These are phyloP conservation scores for Ganaspis sp. DNA, from an alignment of 1,140 invertebrate genomes.

Conservation along the genomic window DNA sequence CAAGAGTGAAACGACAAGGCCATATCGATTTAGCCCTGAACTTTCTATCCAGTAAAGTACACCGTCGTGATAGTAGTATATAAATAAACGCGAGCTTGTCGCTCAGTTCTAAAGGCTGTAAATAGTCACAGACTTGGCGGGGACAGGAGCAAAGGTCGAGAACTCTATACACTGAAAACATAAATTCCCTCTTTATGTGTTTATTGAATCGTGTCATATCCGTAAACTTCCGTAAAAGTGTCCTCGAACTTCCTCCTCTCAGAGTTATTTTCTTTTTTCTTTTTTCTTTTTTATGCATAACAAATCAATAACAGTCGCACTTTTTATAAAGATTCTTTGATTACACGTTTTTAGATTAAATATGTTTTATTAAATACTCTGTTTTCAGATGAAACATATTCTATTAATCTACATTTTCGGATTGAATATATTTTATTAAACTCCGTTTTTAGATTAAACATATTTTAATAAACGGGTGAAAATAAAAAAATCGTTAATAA, in stretches of 20 bases:
- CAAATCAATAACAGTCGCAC: too few species aligned
- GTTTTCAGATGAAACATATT: too few species aligned
- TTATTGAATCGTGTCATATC: background rate
- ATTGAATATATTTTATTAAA: too few species aligned
- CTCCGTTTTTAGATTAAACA: too few species aligned
- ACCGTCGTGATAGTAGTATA: conserved; percentile 49
- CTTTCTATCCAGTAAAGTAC: conserved; percentile 62
- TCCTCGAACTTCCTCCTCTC: background rate
- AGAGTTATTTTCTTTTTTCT: background rate
- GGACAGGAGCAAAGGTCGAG: background rate
- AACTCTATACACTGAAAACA: background rate
- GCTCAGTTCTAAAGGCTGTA: conserved; percentile 25
- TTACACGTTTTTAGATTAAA: too few species aligned
- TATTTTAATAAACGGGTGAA: too few species aligned
- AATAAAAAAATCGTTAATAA: too few species aligned
- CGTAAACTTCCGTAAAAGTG: background rate
- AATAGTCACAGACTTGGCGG: conserved; percentile 32
- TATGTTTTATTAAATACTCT: too few species aligned
- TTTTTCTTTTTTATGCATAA: background rate
- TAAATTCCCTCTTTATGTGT: conserved; percentile 5
- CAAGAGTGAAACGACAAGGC: conserved; percentile 58
- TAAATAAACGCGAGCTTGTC: conserved; percentile 54
- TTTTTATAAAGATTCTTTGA: too few species aligned
- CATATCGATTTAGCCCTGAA: conserved; percentile 76
- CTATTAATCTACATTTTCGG: too few species aligned